Percentiles rank a stretch among this genome's conserved stretches.
These are phyloP conservation scores for Psylliodes chrysocephalus DNA, from an alignment of 2,888 invertebrate genomes.

Conservation along the genomic window DNA sequence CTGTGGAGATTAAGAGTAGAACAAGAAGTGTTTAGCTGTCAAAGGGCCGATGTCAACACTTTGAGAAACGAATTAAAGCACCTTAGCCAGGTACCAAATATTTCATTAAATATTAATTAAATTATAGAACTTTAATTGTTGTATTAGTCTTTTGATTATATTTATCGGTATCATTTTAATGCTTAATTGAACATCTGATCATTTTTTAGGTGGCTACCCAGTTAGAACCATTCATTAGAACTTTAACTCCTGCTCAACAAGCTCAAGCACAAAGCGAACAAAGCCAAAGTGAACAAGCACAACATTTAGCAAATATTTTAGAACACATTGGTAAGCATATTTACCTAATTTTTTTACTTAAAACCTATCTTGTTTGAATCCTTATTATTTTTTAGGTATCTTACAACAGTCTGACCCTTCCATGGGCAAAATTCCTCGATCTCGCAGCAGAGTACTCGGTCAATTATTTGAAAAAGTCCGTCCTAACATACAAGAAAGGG, in stretches of 20 bases:
- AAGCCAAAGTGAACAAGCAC: slow-evolving; percentile 61
- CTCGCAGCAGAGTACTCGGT: slow-evolving; percentile 65
- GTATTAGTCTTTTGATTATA: too few relatives aligned
- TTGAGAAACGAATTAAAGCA: slow-evolving; percentile 74
- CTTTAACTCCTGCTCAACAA: slow-evolving; percentile 62
- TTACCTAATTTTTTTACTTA: too few relatives aligned
- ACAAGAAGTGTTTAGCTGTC: slow-evolving; percentile 69
- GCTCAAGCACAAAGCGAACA: slow-evolving; percentile 57
- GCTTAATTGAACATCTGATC: too few relatives aligned
- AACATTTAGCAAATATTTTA: slow-evolving; percentile 67
- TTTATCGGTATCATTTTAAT: too few relatives aligned
- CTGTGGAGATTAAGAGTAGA: slow-evolving; percentile 76
- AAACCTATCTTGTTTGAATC: too few relatives aligned
- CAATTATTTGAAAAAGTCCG: slow-evolving; percentile 70
- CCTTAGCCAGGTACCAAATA: slow-evolving; percentile 65
- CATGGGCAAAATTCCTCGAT: slow-evolving; percentile 61
- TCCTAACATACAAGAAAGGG: slow-evolving; percentile 59
- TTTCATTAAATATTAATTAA: too few relatives aligned
- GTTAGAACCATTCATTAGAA: slow-evolving; percentile 74
- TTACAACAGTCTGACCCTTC: slow-evolving; percentile 58
- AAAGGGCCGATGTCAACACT: slow-evolving; percentile 74
- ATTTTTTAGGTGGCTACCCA: slow-evolving; percentile 67
- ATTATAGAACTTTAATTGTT: not conserved
- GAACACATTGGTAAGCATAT: slow-evolving; percentile 65
- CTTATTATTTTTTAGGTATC: slow-evolving; percentile 46